phyloP scores from a whole-genome alignment of 2,113 vertebrate genomes.

The Neomonachus schauinslandi region DNA sequence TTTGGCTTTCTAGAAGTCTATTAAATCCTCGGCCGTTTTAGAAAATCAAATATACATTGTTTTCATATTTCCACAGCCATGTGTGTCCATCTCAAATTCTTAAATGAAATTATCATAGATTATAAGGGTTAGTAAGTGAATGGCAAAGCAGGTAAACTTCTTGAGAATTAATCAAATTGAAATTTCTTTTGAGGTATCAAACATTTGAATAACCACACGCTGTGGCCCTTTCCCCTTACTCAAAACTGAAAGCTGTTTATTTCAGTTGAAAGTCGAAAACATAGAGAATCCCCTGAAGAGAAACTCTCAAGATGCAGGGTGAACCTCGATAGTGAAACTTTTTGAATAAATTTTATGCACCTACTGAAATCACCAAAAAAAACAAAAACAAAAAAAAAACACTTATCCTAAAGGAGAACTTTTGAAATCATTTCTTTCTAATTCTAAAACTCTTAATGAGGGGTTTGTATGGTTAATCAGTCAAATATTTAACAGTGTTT shows the following conservation, averaged over 20 bases:
- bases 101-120: slow-evolving; percentile 69
- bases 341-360: slow-evolving; percentile 63
- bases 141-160: slow-evolving; percentile 60
- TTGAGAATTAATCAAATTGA: slow-evolving; percentile 76
- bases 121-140: not conserved
- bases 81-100: slow-evolving; percentile 27
- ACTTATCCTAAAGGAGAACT: not conserved
- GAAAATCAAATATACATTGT: slow-evolving; percentile 42
- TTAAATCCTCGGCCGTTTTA: slow-evolving; percentile 10
- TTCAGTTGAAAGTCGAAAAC: slow-evolving; percentile 78
- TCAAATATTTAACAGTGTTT: slow-evolving; percentile 18
- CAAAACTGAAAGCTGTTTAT: slow-evolving; percentile 66
- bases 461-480: not conserved
- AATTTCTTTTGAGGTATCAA: slow-evolving; percentile 72
- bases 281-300: slow-evolving; percentile 71
- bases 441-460: not conserved
- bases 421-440: not conserved
- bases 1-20: not conserved
- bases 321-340: slow-evolving; percentile 66
- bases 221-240: slow-evolving; percentile 78
- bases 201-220: slow-evolving; percentile 64
- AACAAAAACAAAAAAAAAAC: not conserved
- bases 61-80: not conserved
- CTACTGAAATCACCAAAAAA: slow-evolving; percentile 46
- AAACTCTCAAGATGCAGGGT: slow-evolving; percentile 69